Conservation (phyloP, 2,113 vertebrate species). For the Podilymbus podiceps region DNA sequence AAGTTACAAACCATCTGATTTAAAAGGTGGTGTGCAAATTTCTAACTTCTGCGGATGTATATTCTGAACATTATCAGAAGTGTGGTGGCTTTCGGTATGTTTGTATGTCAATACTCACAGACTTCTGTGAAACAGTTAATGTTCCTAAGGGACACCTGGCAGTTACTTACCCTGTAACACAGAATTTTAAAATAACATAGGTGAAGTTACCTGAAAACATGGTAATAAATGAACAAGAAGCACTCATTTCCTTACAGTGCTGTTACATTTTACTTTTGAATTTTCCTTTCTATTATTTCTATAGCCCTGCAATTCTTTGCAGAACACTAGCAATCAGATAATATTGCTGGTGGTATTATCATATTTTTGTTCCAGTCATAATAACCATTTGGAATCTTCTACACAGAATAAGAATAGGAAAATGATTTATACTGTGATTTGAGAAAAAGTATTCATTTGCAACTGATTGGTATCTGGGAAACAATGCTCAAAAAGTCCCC, state of each 20-base stretch:
- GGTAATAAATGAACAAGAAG: background rate
- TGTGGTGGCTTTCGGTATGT: background rate
- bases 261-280: background rate
- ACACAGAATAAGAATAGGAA: background rate
- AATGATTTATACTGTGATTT: background rate
- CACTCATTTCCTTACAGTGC: rapidly evolving
- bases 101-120: background rate
- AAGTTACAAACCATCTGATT: background rate
- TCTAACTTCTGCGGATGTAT: background rate
- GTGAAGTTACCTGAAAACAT: background rate
- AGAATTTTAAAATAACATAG: background rate
- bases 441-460: background rate
- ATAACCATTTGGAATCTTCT: background rate
- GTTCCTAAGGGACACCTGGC: background rate
- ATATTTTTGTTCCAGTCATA: background rate
- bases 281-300: background rate
- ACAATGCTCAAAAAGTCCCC: background rate
- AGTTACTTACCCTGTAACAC: background rate
- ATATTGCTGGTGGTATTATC: background rate
- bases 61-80: background rate
- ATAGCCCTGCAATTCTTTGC: background rate
- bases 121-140: background rate
- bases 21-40: background rate
- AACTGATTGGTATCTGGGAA: background rate
- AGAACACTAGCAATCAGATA: background rate